These are phyloP conservation scores for Micronycteris hirsuta DNA, from an alignment of 2,113 vertebrate species.

Conservation along the genomic window DNA sequence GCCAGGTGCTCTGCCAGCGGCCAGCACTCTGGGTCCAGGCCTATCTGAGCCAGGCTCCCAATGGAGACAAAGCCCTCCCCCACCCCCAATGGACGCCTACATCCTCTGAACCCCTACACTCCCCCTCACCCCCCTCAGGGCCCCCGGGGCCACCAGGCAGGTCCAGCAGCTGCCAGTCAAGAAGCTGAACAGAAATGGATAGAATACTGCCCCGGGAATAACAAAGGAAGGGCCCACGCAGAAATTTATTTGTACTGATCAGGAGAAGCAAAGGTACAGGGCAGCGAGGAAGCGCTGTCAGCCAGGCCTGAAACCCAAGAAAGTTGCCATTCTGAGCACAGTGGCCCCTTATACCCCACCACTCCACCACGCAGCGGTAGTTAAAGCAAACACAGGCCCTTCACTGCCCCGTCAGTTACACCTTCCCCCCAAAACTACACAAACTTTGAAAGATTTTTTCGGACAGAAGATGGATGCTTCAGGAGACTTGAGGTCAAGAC, in stretches of 20 bases:
- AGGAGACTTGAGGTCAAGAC: slow-evolving; percentile 84
- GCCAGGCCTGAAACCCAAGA: slow-evolving; percentile 80
- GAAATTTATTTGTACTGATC: slow-evolving; percentile 80
- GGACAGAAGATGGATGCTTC: slow-evolving; percentile 86
- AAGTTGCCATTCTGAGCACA: slow-evolving; percentile 79
- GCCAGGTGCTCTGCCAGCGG: slow-evolving; percentile 33
- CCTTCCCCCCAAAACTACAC: slow-evolving; percentile 85
- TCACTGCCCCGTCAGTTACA: slow-evolving; percentile 86
- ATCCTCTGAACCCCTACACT: neutral
- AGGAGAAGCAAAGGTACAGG: slow-evolving; percentile 74
- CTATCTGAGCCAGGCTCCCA: neutral
- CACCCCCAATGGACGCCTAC: neutral
- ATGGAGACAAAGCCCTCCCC: neutral
- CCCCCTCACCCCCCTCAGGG: neutral
- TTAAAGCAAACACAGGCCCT: slow-evolving; percentile 87
- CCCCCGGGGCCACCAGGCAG: slow-evolving; percentile 48
- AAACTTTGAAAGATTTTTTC: slow-evolving; percentile 84
- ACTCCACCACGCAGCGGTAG: slow-evolving; percentile 80
- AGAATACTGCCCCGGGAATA: slow-evolving; percentile 32
- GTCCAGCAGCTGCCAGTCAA: slow-evolving; percentile 29
- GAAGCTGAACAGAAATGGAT: neutral
- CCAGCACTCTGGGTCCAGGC: neutral
- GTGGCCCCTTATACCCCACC: slow-evolving; percentile 81
- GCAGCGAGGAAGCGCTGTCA: slow-evolving; percentile 83
- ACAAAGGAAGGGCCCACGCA: slow-evolving; percentile 63